A percentile compares a stretch with the other conserved stretches of the same genome.
Evolutionary conservation across 2,888 invertebrate genomes (phyloP).

Genomic region (Tinea pellionella): DNA sequence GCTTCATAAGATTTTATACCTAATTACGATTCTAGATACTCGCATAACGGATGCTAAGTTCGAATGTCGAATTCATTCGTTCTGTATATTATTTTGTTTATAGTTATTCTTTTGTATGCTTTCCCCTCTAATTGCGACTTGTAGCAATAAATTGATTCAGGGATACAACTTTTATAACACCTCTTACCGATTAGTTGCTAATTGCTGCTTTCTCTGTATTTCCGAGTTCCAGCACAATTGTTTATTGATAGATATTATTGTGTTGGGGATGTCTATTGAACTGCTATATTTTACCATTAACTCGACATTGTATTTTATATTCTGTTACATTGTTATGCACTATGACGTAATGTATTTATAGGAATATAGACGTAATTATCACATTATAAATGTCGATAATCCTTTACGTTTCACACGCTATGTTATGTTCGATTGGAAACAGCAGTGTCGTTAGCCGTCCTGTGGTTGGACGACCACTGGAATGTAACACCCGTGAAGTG

Average conservation of each 20-base stretch:
- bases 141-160: constrained; percentile 60
- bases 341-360: too few relatives aligned
- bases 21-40: too few relatives aligned
- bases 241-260: constrained; percentile 18
- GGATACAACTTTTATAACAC: constrained; percentile 60
- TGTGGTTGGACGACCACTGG: too few relatives aligned
- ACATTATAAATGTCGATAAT: too few relatives aligned
- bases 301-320: not conserved
- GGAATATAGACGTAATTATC: too few relatives aligned
- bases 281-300: not conserved
- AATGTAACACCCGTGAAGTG: too few relatives aligned
- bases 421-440: too few relatives aligned
- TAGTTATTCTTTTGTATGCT: constrained; percentile 39
- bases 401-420: too few relatives aligned
- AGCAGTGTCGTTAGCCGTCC: too few relatives aligned
- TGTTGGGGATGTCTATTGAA: not conserved
- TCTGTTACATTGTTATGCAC: not conserved
- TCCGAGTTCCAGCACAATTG: constrained; percentile 41
- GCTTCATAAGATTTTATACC: too few relatives aligned
- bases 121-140: constrained; percentile 63
- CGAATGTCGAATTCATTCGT: not conserved
- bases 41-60: not conserved
- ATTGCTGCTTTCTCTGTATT: constrained; percentile 58
- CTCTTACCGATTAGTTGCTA: constrained; percentile 46
- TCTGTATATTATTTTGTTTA: not conserved